Conservation (phyloP, 2,888 invertebrate genomes). For the Pseudococcus viburni region DNA sequence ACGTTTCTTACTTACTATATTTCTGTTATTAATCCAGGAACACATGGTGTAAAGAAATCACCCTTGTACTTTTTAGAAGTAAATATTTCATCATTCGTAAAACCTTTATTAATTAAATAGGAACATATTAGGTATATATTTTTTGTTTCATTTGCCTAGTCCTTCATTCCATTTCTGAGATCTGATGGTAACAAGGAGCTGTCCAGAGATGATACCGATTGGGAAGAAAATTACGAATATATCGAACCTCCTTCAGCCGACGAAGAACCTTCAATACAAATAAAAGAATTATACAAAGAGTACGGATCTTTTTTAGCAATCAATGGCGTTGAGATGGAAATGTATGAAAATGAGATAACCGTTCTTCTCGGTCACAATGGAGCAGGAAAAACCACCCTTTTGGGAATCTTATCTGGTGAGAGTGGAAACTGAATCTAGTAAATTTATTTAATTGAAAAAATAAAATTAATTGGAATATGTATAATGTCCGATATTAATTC, state of each 20-base stretch:
- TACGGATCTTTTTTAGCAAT: conserved; percentile 52
- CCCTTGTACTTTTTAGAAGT: conserved; percentile 35
- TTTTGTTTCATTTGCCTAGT: neutral
- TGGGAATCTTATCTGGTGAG: conserved; percentile 76
- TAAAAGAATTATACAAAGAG: conserved; percentile 48
- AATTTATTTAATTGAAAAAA: neutral
- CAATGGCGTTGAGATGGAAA: conserved; percentile 74
- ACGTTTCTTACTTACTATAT: conserved; percentile 43
- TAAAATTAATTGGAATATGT: neutral
- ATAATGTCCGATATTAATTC: neutral
- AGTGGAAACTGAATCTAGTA: no score
- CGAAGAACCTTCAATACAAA: conserved; percentile 24
- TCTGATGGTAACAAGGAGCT: neutral
- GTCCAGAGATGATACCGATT: neutral
- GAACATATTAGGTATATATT: no score
- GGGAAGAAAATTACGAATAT: conserved; percentile 1
- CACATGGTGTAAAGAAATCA: conserved; percentile 18
- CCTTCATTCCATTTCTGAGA: neutral
- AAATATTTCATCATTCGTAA: neutral
- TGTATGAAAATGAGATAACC: conserved; percentile 88
- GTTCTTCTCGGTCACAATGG: conserved; percentile 90
- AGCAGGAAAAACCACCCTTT: conserved; percentile 87
- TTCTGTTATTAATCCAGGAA: conserved; percentile 45
- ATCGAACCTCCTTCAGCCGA: conserved; percentile 25
- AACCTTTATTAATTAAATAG: no score